Evolutionary conservation across 2,888 invertebrate genomes (phyloP).

Genomic region (Leucania comma): DNA sequence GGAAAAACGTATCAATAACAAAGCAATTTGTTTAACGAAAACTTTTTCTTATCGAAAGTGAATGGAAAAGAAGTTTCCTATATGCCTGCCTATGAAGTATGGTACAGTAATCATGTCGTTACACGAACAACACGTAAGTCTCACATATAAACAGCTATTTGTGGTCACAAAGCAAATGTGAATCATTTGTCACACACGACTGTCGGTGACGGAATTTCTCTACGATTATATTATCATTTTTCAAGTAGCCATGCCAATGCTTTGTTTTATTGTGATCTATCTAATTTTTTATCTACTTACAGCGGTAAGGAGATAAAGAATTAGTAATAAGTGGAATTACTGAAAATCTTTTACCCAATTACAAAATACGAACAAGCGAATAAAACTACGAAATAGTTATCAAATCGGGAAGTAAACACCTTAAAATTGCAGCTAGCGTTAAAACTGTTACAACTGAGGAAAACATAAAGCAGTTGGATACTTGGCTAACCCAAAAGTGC

Average conservation of each 20-base stretch:
- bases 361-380: neutral
- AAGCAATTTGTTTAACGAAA: neutral
- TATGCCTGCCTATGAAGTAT: conserved; percentile 22
- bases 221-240: conserved; percentile 62
- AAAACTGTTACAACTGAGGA: neutral
- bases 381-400: neutral
- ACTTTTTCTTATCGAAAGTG: conserved; percentile 35
- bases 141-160: conserved; percentile 66
- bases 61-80: conserved; percentile 43
- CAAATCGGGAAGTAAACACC: neutral
- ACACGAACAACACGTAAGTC: conserved; percentile 58
- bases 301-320: neutral
- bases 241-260: conserved; percentile 33
- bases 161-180: conserved; percentile 75
- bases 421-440: neutral
- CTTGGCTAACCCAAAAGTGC: neutral
- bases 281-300: too few relatives aligned
- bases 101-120: conserved; percentile 65
- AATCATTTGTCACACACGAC: conserved; percentile 76
- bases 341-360: neutral
- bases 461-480: neutral
- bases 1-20: neutral
- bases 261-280: conserved; percentile 22
- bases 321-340: neutral
- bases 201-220: conserved; percentile 75